These are phyloP conservation scores for Ariolimax columbianus DNA, from an alignment of 2,888 invertebrate genomes.

Conservation along the genomic window DNA sequence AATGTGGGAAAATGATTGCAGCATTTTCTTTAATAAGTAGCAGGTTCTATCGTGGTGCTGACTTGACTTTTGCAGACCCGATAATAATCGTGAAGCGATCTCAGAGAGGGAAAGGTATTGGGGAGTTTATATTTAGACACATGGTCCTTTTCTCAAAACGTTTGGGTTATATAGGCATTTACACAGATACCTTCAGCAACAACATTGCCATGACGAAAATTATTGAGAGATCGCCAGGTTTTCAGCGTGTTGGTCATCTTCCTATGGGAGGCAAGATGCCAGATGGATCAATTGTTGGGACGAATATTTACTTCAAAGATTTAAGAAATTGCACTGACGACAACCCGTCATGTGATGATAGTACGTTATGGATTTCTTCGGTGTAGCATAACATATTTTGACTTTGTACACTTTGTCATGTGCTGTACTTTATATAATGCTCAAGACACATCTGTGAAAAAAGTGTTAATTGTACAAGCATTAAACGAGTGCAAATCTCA, in stretches of 20 bases:
- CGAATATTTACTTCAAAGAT: slow-evolving; percentile 56
- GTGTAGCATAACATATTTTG: background rate
- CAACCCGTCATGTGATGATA: background rate
- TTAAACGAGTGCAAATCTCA: no score
- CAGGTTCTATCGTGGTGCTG: slow-evolving; percentile 59
- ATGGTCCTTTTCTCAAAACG: slow-evolving; percentile 56
- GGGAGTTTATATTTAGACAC: slow-evolving; percentile 58
- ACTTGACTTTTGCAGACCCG: slow-evolving; percentile 57
- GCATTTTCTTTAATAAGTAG: slow-evolving; percentile 59
- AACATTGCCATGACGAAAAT: slow-evolving; percentile 58
- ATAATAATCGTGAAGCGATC: slow-evolving; percentile 58
- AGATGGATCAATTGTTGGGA: slow-evolving; percentile 53
- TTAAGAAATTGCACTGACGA: slow-evolving; percentile 18
- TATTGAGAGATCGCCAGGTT: slow-evolving; percentile 55
- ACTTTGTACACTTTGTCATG: no score
- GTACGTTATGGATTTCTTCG: background rate
- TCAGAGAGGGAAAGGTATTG: slow-evolving; percentile 59
- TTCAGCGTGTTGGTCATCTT: slow-evolving; percentile 55
- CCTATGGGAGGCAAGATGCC: slow-evolving; percentile 57
- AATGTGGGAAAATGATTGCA: slow-evolving; percentile 56
- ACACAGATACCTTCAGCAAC: slow-evolving; percentile 59
- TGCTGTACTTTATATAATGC: no score
- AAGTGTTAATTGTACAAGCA: no score
- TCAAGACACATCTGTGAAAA: no score
- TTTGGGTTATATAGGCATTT: slow-evolving; percentile 60